phyloP scores from a whole-genome alignment of 1,140 invertebrate genomes.

The Pentalonia nigronervosa region DNA sequence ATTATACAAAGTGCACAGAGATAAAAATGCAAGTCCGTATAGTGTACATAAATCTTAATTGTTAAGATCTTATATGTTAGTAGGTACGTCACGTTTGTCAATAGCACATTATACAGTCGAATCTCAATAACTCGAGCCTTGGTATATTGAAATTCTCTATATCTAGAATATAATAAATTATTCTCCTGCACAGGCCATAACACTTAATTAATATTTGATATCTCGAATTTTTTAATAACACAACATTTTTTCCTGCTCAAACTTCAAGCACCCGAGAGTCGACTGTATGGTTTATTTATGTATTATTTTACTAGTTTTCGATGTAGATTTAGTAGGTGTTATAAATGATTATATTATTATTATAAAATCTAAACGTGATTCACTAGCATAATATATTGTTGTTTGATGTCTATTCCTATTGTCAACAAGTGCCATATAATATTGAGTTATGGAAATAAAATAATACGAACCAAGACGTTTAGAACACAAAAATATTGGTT shows the following conservation, averaged over 20 bases:
- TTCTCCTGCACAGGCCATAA: background rate
- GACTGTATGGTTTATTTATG: background rate
- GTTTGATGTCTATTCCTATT: background rate
- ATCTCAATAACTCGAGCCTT: background rate
- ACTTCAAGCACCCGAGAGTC: background rate
- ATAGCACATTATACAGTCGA: background rate
- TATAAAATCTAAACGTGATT: background rate
- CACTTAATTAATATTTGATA: background rate
- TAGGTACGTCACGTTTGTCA: background rate
- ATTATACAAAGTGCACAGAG: background rate
- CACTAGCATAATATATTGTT: background rate
- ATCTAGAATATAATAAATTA: background rate
- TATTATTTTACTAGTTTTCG: background rate
- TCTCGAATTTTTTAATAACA: background rate
- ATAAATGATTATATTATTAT: background rate
- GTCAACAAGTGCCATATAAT: background rate
- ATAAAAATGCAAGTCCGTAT: background rate
- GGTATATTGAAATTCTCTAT: too few relatives aligned
- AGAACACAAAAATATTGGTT: too few relatives aligned
- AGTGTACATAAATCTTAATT: background rate
- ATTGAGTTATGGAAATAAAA: background rate
- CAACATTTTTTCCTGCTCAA: background rate
- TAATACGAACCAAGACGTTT: background rate
- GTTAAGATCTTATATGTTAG: background rate
- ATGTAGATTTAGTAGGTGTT: background rate